A percentile compares a stretch with the other conserved stretches of the same genome.
Conservation (phyloP, 2,888 invertebrate genomes). For the Deilephila porcellus region DNA sequence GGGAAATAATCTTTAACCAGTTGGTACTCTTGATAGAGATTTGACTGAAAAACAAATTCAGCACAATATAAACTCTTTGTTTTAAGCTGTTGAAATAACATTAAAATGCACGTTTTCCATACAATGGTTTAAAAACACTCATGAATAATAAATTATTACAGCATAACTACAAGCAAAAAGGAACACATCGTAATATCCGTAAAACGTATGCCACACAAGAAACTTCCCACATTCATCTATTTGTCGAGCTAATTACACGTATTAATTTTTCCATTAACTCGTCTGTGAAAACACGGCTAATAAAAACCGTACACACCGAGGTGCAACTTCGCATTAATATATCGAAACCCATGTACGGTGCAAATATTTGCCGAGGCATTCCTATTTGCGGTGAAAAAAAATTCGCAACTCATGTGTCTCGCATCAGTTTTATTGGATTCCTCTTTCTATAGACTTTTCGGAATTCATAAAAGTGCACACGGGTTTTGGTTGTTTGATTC, state of each 20-base stretch:
- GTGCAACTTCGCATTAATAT: conserved; percentile 26
- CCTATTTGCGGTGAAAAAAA: conserved; percentile 15
- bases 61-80: no score
- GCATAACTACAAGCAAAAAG: not conserved
- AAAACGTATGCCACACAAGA: not conserved
- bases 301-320: conserved; percentile 14
- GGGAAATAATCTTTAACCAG: no score
- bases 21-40: no score
- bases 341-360: conserved; percentile 19
- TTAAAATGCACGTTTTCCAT: not conserved
- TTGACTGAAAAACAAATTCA: no score
- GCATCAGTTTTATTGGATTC: conserved; percentile 21
- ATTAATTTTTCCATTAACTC: conserved; percentile 20
- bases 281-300: not conserved
- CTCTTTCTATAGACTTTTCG: conserved; percentile 11
- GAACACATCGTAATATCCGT: not conserved
- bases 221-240: not conserved
- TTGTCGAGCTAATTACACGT: conserved; percentile 19
- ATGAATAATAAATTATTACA: not conserved
- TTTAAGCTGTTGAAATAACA: no score
- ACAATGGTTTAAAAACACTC: not conserved
- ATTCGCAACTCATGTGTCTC: conserved; percentile 20
- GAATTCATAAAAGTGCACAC: not conserved
- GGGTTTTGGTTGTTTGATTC: not conserved
- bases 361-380: conserved; percentile 15